Conservation (phyloP, 2,113 vertebrate genomes). For the Cyprichromis sp. region DNA sequence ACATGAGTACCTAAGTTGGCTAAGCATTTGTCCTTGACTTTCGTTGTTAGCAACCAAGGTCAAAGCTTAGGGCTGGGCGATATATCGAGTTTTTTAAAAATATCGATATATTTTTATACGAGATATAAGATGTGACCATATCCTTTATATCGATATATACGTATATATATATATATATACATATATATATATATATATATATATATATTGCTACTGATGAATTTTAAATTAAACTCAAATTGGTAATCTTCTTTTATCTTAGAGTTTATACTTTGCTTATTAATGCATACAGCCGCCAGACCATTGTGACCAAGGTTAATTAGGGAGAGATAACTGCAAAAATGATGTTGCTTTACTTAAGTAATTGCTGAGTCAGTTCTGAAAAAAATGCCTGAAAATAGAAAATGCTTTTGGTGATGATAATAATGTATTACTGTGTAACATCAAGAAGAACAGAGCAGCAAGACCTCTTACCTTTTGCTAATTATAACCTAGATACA, state of each 20-base stretch:
- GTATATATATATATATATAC: no score
- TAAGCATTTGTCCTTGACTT: not conserved
- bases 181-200: accelerated
- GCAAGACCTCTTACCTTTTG: not conserved
- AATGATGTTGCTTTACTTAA: not conserved
- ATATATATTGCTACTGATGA: not conserved
- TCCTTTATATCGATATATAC: no score
- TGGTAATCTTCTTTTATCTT: not conserved
- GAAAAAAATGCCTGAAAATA: not conserved
- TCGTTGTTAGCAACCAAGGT: not conserved
- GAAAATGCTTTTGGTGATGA: not conserved
- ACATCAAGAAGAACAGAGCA: not conserved
- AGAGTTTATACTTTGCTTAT: not conserved
- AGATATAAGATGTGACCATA: no score
- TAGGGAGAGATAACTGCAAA: not conserved
- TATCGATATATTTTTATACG: no score
- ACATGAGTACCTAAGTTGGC: not conserved
- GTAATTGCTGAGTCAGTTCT: not conserved
- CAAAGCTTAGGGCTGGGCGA: not conserved
- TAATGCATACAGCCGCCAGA: not conserved
- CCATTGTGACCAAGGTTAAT: not conserved
- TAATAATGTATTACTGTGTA: not conserved
- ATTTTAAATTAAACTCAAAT: not conserved
- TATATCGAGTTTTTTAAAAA: no score
- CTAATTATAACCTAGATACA: not conserved